Percentiles rank a stretch among this genome's conserved stretches.
These are phyloP conservation scores for Linyphia triangularis DNA, from an alignment of 2,888 invertebrate genomes.

Conservation along the genomic window DNA sequence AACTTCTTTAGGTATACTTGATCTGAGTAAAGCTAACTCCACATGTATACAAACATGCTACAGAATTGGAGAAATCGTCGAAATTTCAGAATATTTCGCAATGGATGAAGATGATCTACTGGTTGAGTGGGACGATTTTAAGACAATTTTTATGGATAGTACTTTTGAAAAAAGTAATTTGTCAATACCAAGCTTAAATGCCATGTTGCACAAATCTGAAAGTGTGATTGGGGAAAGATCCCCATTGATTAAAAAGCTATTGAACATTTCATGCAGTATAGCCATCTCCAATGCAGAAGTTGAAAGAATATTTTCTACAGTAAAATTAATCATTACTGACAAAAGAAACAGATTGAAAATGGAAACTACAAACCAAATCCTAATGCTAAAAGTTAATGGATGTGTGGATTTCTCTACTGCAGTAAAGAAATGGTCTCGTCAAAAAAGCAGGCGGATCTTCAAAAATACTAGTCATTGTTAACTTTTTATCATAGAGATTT, in stretches of 20 bases:
- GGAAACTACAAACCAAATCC: too few relatives aligned
- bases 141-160: not conserved
- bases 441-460: not conserved
- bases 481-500: not conserved
- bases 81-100: not conserved
- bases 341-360: too few relatives aligned
- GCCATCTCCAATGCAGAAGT: too few relatives aligned
- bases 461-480: not conserved
- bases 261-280: too few relatives aligned
- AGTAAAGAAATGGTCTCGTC: not conserved
- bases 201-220: too few relatives aligned
- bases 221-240: too few relatives aligned
- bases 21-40: not conserved
- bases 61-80: not conserved
- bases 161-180: not conserved
- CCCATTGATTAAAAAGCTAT: too few relatives aligned
- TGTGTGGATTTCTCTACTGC: not conserved
- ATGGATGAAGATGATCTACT: not conserved
- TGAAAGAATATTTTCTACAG: not conserved
- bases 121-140: slow-evolving; percentile 8
- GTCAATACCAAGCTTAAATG: too few relatives aligned
- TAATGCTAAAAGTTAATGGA: not conserved
- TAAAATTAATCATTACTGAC: not conserved
- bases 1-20: too few relatives aligned
- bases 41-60: not conserved